Percentiles rank a stretch among this genome's conserved stretches.
Evolutionary conservation across 2,888 invertebrate species (phyloP).

Genomic region (Thumatha senex): DNA sequence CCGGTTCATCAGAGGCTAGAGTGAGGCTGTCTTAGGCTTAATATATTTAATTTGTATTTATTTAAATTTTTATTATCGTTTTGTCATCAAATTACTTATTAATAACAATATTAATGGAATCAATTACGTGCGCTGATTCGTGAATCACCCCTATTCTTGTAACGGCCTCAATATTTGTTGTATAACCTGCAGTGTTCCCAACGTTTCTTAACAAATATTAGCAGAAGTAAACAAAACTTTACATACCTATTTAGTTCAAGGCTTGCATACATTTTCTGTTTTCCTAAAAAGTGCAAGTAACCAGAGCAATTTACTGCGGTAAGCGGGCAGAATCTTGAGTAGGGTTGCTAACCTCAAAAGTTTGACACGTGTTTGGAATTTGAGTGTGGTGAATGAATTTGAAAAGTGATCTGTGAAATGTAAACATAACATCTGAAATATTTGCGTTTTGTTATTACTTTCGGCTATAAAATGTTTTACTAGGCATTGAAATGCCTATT

Average conservation of each 20-base stretch:
- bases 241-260: slow-evolving; percentile 21
- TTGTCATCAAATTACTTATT: too few relatives aligned
- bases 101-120: too few relatives aligned
- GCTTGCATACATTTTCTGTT: slow-evolving; percentile 21
- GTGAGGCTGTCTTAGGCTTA: too few relatives aligned
- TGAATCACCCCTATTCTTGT: too few relatives aligned
- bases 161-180: too few relatives aligned
- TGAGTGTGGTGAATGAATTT: neutral
- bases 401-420: neutral
- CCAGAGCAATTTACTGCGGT: slow-evolving; percentile 54
- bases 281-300: slow-evolving; percentile 67
- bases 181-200: too few relatives aligned
- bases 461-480: neutral
- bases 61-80: too few relatives aligned
- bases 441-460: neutral
- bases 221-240: slow-evolving; percentile 8
- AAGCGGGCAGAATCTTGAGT: neutral
- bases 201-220: too few relatives aligned
- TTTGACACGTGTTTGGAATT: neutral
- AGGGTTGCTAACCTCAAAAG: slow-evolving; percentile 6
- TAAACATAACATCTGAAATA: neutral
- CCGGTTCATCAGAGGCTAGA: too few relatives aligned
- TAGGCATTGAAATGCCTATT: too few relatives aligned
- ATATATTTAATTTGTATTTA: too few relatives aligned
- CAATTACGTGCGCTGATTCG: too few relatives aligned